Evolutionary conservation across 2,113 vertebrate genomes (phyloP), one percentile per base, ranked within the genome.

Genomic region (Halcyon senegalensis): DNA sequence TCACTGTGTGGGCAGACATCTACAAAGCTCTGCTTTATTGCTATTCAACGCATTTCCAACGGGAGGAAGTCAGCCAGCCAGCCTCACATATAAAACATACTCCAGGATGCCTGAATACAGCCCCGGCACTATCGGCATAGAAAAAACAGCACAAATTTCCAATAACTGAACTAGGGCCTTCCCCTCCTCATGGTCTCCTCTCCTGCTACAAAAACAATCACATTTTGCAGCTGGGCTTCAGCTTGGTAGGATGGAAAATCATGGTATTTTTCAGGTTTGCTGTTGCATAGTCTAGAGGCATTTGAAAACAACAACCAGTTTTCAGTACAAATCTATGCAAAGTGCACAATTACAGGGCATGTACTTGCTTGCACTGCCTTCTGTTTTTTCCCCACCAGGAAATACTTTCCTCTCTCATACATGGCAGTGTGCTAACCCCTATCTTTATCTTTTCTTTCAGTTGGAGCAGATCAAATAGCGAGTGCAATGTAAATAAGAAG

Each of bases 11-110:
- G 86, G 93, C 86, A 97, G 86, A 91, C 33, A 28, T 83, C 66
- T 50, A 76, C 76, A 94, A 95, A 89, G 74, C 66, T 79, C 58
- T 94, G 67, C 59, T 96, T 95, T 94, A 94, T 92, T 96, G 74
- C 94, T 87, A 76, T 96, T 96, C 90, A 95, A 1, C 0, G 28
- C 2, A 0, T 78, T 89, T 67, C 87, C 81, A 96, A 27, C 0
- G 28, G 88, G 78, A 94, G 86, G 72, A 96, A 95, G 83, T 67
- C 83, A 94, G 51, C 39, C 83, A 94, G 51, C 39, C 73, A 85
- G 89, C 25, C 84, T 82, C 81, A 62, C 87, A 70, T 77, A 75
- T 37, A 73, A 93, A 89, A 92, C 44, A 59, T 37, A 81, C 39
- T 37, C 70, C 73, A 72, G 33, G 66, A 25, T 46, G 46, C 48